Evolutionary conservation across 2,797 vertebrate genomes (phyloP).

Genomic region (Limosa lapponica): DNA sequence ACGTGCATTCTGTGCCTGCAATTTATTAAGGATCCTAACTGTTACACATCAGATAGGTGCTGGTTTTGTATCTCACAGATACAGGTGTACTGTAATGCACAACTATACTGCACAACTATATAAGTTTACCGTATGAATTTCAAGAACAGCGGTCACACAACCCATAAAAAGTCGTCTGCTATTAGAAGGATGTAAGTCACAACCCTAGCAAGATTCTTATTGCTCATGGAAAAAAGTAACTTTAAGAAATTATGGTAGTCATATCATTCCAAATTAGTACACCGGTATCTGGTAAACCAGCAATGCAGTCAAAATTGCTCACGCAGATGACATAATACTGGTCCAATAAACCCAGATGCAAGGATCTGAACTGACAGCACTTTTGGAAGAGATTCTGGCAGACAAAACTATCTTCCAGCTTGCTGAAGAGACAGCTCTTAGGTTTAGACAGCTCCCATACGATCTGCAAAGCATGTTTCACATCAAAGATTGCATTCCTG

Average conservation of each 20-base stretch:
- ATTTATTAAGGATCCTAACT: background rate
- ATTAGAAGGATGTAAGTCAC: background rate
- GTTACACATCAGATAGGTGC: background rate
- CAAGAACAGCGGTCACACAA: background rate
- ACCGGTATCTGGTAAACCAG: background rate
- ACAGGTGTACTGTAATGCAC: background rate
- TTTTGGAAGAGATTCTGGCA: background rate
- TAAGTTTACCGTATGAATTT: rapidly evolving
- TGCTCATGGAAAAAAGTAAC: background rate
- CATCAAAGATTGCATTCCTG: background rate
- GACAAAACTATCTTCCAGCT: background rate
- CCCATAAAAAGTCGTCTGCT: background rate
- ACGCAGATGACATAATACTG: background rate
- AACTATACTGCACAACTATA: rapidly evolving
- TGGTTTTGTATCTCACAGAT: background rate
- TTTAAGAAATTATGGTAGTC: background rate
- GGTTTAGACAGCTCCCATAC: background rate
- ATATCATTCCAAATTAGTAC: background rate
- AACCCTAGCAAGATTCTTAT: background rate
- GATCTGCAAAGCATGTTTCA: background rate
- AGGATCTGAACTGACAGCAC: background rate
- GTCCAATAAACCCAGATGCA: background rate
- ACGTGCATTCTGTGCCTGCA: background rate
- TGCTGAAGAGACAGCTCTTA: background rate
- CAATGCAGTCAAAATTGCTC: background rate